Evolutionary conservation across 2,888 invertebrate species (phyloP).

Genomic region (Vesta saturnalis): DNA sequence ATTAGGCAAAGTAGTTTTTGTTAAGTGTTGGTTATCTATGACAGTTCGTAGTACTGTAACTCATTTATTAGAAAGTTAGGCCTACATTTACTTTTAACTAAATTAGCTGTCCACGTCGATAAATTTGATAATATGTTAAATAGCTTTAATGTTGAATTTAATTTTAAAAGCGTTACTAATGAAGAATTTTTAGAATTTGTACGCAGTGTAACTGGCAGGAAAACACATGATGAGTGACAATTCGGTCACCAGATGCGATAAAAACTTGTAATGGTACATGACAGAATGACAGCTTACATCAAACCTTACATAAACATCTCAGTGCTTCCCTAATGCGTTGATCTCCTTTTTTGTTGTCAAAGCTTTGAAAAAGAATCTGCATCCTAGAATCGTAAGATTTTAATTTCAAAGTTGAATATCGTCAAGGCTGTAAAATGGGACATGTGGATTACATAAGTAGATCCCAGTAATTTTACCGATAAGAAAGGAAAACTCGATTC

Average conservation of each 20-base stretch:
- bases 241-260: conserved; percentile 52
- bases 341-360: conserved; percentile 52
- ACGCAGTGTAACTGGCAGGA: conserved; percentile 27
- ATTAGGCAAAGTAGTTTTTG: conserved; percentile 19
- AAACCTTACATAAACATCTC: conserved; percentile 56
- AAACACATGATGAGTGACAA: conserved; percentile 47
- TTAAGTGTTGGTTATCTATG: not conserved
- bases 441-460: too few relatives aligned
- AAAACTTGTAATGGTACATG: conserved; percentile 53
- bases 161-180: conserved; percentile 31
- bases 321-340: conserved; percentile 54
- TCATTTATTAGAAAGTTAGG: not conserved
- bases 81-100: not conserved
- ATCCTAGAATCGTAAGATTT: too few relatives aligned
- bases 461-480: too few relatives aligned
- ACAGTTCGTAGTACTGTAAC: conserved; percentile 4
- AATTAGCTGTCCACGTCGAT: not conserved
- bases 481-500: too few relatives aligned
- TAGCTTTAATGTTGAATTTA: conserved; percentile 12
- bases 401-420: too few relatives aligned
- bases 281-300: conserved; percentile 57
- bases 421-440: too few relatives aligned
- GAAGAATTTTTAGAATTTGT: conserved; percentile 26
- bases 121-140: conserved; percentile 12
- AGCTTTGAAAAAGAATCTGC: too few relatives aligned